Evolutionary conservation across 1,140 invertebrate species (phyloP), one percentile per base, ranked within the genome.

Genomic region (Dolichoris vasculosae): DNA sequence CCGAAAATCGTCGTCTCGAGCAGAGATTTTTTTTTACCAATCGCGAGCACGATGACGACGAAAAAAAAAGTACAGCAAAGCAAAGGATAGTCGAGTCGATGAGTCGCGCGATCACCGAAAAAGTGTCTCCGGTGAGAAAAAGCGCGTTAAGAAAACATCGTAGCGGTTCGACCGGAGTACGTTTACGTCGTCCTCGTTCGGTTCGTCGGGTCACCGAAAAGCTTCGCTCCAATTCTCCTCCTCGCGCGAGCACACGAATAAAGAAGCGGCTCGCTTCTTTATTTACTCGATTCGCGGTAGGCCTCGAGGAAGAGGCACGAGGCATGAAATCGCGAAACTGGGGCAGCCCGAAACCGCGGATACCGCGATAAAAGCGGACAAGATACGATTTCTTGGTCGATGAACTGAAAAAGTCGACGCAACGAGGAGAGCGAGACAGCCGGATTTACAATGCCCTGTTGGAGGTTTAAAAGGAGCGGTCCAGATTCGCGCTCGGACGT

Each of bases 141-240:
- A 51, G 48, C 6, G 2, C 11, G 48, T 51, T 17, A 17, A 51
- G 15, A 17, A 51, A 51, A 51, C 8, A 51, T 13, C 48, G 15
- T 51, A 51, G 48, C 48, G 48, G 48, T 51, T 55, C 32, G 13
- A 23, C 26, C 55, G 0, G 4, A 26, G 13, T 30, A 20, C 75
- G 35, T 63, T 38, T 40, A 43, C 35, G 13, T 43, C 32, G 4
- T n/a, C 40, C 32, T 26, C n/a, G 0, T 51, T 35, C n/a, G 30
- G n/a, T 77, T 77, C 26, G 46, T 15, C 40, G 11, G 32, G 32
- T 64, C 30, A 64, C 35, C 79, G 15, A 77, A 77, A 83, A 83
- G 71, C 71, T 83, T 2, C 82, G 55, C 63, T 78, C 63, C 23
- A 84, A 30, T 84, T 77, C 51, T 11, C 40, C 71, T 17, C 9